A percentile compares a stretch with the other conserved stretches of the same genome.
phyloP scores from a whole-genome alignment of 2,888 invertebrate genomes.

The Automeris io region DNA sequence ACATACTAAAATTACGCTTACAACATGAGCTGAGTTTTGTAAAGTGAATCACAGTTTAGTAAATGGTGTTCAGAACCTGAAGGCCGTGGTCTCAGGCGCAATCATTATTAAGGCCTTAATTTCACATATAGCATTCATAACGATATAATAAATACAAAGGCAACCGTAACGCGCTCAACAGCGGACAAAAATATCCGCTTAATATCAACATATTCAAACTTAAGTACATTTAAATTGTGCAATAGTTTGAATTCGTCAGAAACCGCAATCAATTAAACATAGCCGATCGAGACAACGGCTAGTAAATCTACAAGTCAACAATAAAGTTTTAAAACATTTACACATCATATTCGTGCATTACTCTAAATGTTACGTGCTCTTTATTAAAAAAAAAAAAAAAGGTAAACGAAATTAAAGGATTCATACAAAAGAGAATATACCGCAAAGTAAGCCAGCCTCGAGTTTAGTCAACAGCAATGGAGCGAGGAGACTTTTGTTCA shows the following conservation, averaged over 20 bases:
- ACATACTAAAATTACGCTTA: constrained; percentile 33
- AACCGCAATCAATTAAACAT: background rate
- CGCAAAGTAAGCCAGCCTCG: constrained; percentile 36
- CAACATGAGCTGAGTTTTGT: constrained; percentile 56
- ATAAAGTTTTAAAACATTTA: constrained; percentile 3
- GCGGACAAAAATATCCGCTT: constrained; percentile 13
- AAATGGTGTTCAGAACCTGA: constrained; percentile 54
- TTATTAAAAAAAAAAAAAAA: constrained; percentile 12
- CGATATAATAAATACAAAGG: constrained; percentile 27
- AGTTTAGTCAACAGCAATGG: constrained; percentile 2
- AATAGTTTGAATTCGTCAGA: constrained; percentile 16
- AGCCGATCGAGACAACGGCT: background rate
- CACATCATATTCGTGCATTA: constrained; percentile 10
- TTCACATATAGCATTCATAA: constrained; percentile 32
- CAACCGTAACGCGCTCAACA: background rate
- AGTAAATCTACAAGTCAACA: constrained; percentile 3
- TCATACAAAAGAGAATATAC: constrained; percentile 40
- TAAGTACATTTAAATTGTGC: constrained; percentile 54
- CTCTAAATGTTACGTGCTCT: constrained; percentile 17
- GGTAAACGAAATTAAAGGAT: constrained; percentile 8
- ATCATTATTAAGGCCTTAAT: constrained; percentile 44
- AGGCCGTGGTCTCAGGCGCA: constrained; percentile 52
- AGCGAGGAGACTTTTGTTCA: too few relatives aligned
- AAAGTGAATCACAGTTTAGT: constrained; percentile 69
- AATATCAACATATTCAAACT: constrained; percentile 35